Conservation (phyloP, 2,797 vertebrate species). For the Muraenolepis orangiensis region DNA sequence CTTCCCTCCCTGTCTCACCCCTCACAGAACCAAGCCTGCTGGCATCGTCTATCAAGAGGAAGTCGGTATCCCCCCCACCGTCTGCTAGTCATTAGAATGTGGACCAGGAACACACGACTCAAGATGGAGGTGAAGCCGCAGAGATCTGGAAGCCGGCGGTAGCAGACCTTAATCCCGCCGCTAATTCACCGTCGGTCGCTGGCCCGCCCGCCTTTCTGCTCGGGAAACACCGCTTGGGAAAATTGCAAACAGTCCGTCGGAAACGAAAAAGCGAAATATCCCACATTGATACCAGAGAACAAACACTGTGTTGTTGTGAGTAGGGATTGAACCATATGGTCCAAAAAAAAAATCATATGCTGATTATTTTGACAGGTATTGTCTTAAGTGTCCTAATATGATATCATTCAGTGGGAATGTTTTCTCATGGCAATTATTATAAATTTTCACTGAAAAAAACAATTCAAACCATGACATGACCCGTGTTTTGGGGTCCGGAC, state of each 20-base stretch:
- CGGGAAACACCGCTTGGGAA: slow-evolving; percentile 59
- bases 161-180: slow-evolving; percentile 52
- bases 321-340: no score
- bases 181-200: slow-evolving; percentile 52
- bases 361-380: no score
- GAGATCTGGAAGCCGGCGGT: slow-evolving; percentile 63
- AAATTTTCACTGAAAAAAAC: no score
- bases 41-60: slow-evolving; percentile 54
- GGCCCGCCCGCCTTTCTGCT: slow-evolving; percentile 44
- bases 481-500: no score
- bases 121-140: slow-evolving; percentile 63
- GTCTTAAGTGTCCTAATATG: no score
- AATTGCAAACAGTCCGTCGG: slow-evolving; percentile 49
- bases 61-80: slow-evolving; percentile 56
- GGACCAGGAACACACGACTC: slow-evolving; percentile 60
- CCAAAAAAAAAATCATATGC: no score
- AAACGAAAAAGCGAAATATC: no score
- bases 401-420: no score
- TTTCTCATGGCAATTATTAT: no score
- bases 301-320: background rate
- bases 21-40: slow-evolving; percentile 45
- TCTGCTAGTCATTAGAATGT: slow-evolving; percentile 72
- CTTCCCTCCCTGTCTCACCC: background rate
- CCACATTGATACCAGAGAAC: background rate
- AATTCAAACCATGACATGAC: no score